Evolutionary conservation across 2,888 invertebrate genomes (phyloP).

Genomic region (Pseudococcus jackbeardsleyi): DNA sequence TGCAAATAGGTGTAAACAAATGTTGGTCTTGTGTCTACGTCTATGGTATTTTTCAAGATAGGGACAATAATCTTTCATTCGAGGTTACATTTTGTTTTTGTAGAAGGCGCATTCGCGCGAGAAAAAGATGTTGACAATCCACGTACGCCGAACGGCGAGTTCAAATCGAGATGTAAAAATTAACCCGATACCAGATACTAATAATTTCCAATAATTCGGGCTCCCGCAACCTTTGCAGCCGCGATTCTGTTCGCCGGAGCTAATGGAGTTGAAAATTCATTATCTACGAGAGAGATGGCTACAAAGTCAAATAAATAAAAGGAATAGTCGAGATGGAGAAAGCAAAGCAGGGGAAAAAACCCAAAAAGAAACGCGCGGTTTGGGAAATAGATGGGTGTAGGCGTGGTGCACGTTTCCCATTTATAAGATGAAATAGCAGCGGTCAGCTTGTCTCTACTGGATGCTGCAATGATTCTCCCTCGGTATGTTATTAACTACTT

Average conservation of each 20-base stretch:
- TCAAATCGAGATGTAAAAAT: background rate
- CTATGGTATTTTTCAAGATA: constrained; percentile 37
- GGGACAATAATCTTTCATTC: constrained; percentile 48
- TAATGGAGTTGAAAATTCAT: constrained; percentile 57
- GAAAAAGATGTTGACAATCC: background rate
- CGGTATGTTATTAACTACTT: constrained; percentile 43
- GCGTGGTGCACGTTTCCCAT: constrained; percentile 61
- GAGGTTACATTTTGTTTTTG: background rate
- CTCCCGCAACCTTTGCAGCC: background rate
- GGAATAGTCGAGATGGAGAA: constrained; percentile 16
- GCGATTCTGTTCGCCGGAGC: background rate
- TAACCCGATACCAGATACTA: background rate
- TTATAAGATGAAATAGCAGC: constrained; percentile 65
- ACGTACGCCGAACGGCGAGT: background rate
- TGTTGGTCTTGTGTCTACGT: constrained; percentile 29
- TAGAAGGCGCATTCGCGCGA: background rate
- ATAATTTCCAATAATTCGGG: constrained; percentile 34
- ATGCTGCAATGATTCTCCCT: constrained; percentile 39
- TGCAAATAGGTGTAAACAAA: constrained; percentile 53
- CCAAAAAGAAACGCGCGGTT: background rate
- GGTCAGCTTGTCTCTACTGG: constrained; percentile 59
- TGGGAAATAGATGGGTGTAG: constrained; percentile 53
- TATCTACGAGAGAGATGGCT: constrained; percentile 9
- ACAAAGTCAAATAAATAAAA: constrained; percentile 46
- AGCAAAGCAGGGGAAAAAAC: background rate